These are phyloP conservation scores for Dasyornis broadbenti DNA, from an alignment of 2,113 vertebrate species.

Conservation along the genomic window DNA sequence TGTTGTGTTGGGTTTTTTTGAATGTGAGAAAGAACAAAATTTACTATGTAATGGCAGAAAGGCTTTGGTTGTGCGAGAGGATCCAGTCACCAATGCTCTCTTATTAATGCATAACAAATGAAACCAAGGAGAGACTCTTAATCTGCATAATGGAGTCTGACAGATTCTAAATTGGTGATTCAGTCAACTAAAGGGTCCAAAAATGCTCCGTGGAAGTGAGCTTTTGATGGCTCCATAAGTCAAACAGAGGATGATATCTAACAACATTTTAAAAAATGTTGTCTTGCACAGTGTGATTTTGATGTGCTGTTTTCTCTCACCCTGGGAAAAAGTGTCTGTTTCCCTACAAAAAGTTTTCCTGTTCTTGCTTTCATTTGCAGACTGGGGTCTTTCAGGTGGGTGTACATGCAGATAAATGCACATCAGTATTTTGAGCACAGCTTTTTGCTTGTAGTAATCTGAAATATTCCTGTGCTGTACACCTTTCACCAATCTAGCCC, in stretches of 20 bases:
- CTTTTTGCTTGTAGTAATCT: not conserved
- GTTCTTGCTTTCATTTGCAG: not conserved
- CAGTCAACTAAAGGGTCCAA: slow-evolving; percentile 52
- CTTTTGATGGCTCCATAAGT: slow-evolving; percentile 60
- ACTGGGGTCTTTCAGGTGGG: not conserved
- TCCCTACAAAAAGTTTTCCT: not conserved
- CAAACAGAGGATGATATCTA: slow-evolving; percentile 49
- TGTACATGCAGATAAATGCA: not conserved
- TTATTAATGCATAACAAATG: slow-evolving; percentile 67
- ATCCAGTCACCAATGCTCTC: slow-evolving; percentile 13
- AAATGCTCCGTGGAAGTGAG: slow-evolving; percentile 61
- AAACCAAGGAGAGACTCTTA: slow-evolving; percentile 60
- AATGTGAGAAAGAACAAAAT: slow-evolving; percentile 58
- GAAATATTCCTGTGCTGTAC: not conserved
- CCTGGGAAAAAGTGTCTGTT: not conserved
- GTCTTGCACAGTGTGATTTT: slow-evolving; percentile 25
- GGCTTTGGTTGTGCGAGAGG: slow-evolving; percentile 21
- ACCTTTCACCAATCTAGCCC: not conserved
- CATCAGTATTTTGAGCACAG: not conserved
- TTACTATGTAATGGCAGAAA: slow-evolving; percentile 61
- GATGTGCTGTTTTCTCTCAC: not conserved
- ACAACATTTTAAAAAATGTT: slow-evolving; percentile 67
- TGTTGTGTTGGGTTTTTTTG: not conserved
- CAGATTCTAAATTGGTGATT: slow-evolving; percentile 62
- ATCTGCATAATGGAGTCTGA: slow-evolving; percentile 65